Conservation (phyloP, 2,113 vertebrate species). For the Piliocolobus tephrosceles region DNA sequence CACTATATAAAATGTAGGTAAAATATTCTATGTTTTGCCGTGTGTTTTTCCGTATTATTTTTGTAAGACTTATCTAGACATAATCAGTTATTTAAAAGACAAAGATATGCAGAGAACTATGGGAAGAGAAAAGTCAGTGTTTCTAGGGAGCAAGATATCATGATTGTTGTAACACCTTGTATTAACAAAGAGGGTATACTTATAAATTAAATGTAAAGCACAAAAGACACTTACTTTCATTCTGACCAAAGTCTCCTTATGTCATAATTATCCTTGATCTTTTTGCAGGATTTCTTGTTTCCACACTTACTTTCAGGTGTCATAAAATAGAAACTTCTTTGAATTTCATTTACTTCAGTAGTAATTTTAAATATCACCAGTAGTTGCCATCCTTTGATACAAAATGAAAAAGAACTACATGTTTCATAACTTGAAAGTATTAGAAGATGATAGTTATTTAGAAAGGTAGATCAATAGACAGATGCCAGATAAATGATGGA, state of each 20-base stretch:
- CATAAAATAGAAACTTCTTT: background rate
- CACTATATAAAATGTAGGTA: too few relatives aligned
- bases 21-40: too few relatives aligned
- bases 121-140: too few relatives aligned
- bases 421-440: background rate
- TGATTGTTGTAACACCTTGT: too few relatives aligned
- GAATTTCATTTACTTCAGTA: background rate
- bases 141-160: too few relatives aligned
- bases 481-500: background rate
- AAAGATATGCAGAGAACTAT: too few relatives aligned
- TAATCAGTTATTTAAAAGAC: too few relatives aligned
- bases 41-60: too few relatives aligned
- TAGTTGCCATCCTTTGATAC: slow-evolving; percentile 67
- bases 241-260: background rate
- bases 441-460: background rate
- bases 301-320: background rate
- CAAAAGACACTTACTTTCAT: background rate
- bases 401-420: slow-evolving; percentile 42
- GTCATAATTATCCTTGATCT: background rate
- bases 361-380: slow-evolving; percentile 61
- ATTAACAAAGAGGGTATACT: background rate
- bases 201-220: background rate
- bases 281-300: background rate
- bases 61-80: too few relatives aligned
- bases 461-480: background rate